phyloP scores from a whole-genome alignment of 2,113 vertebrate species.

The Protobothrops mucrosquamatus region DNA sequence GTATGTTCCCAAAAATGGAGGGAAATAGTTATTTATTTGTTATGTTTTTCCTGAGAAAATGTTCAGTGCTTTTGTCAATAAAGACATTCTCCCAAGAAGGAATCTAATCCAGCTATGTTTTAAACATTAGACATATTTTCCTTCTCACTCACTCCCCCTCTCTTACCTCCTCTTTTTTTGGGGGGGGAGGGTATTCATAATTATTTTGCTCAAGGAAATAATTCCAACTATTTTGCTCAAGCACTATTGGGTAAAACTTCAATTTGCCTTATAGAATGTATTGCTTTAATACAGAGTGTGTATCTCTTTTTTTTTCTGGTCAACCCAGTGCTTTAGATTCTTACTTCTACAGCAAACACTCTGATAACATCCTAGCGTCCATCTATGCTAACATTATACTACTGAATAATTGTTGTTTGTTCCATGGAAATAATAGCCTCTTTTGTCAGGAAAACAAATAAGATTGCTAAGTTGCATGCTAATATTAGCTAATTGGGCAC shows the following conservation, averaged over 20 bases:
- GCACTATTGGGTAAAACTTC: not conserved
- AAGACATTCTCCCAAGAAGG: not conserved
- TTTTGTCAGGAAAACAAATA: conserved; percentile 36
- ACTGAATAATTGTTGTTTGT: not conserved
- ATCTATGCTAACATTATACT: not conserved
- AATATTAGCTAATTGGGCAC: conserved; percentile 51
- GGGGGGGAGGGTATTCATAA: not conserved
- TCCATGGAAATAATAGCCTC: not conserved
- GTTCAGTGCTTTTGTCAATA: not conserved
- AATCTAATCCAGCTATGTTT: not conserved
- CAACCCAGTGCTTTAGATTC: not conserved
- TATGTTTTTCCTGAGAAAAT: not conserved
- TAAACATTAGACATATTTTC: not conserved
- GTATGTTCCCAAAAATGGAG: not conserved
- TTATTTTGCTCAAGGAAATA: not conserved
- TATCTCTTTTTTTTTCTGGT: not conserved
- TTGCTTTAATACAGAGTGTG: not conserved
- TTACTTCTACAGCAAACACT: not conserved
- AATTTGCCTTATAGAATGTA: not conserved
- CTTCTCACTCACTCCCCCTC: not conserved
- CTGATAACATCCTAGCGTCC: not conserved
- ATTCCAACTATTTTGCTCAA: not conserved
- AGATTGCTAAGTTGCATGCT: conserved; percentile 17
- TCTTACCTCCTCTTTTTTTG: too few relatives aligned
- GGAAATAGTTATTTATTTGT: not conserved